Evolutionary conservation across 2,113 vertebrate genomes (phyloP), one percentile per base, ranked within the genome.

Genomic region (Toxotes chatareus): DNA sequence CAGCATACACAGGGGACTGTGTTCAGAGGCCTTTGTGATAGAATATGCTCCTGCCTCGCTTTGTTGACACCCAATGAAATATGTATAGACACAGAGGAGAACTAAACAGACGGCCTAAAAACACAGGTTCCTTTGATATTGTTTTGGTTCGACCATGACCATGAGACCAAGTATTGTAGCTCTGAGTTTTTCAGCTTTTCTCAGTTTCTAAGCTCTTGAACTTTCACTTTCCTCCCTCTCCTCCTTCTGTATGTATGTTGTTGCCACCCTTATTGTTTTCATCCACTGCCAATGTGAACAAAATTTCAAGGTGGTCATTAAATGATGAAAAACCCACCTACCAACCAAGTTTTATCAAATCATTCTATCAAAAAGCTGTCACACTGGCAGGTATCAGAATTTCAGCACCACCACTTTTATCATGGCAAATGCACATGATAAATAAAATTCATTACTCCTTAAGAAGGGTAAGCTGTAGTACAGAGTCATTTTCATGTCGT

Each of bases 1-100:
- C 90, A 75, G 89, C 72, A 1, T 76, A 55, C 89, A 78, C 17
- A 74, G 78, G 91, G 91, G 91, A 90, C 84, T 21, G 40, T 75
- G 86, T 86, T 91, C 90, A 90, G 75, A 91, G 82, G 83, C 83
- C 73, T 92, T 92, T 92, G 90, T 92, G 93, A 92, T 91, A 86
- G 89, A 93, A 90, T 90, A 87, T 91, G 88, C 89, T 90, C 90
- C 89, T 89, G 91, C 84, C 65, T 84, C 17, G 56, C 91, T 90
- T 91, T 90, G 88, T 92, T 84, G 80, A 84, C 78, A 53, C 36
- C 76, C 71, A 7, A 91, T 93, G 83, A 92, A 93, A 92, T 87
- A 92, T 93, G 88, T 67, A 93, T 88, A 3, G 57, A 84, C 70
- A 42, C 81, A 86, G 91, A 88, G 85, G 74, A 84, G 73, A 70